Conservation (phyloP, 1,140 invertebrate species). For the Spodoptera litura region DNA sequence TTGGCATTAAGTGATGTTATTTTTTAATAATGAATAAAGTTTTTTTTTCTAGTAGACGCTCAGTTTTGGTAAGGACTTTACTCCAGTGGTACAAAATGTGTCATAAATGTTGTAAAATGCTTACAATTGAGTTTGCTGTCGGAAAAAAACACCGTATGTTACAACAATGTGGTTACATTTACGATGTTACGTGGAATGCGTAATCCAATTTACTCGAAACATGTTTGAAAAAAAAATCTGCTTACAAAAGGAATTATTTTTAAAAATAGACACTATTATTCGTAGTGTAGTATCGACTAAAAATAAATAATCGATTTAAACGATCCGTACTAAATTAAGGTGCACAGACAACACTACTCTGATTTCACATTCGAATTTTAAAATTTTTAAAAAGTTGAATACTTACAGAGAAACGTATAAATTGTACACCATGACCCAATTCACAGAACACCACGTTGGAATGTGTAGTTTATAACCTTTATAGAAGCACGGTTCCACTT, state of each 20-base stretch:
- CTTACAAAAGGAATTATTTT: slow-evolving; percentile 9
- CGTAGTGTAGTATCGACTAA: slow-evolving; percentile 23
- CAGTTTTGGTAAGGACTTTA: not conserved
- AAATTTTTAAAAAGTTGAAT: slow-evolving; percentile 39
- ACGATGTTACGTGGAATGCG: slow-evolving; percentile 29
- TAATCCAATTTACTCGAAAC: slow-evolving; percentile 17
- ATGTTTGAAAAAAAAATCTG: not conserved
- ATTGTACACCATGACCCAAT: slow-evolving; percentile 60
- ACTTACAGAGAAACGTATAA: slow-evolving; percentile 54
- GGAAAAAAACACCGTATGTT: slow-evolving; percentile 18
- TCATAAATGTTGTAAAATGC: not conserved
- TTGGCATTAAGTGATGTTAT: no score
- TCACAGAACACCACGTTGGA: slow-evolving; percentile 52
- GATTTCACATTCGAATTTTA: slow-evolving; percentile 27
- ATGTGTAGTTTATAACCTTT: slow-evolving; percentile 48
- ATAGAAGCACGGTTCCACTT: slow-evolving; percentile 35
- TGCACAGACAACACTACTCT: not conserved
- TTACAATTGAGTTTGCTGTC: not conserved
- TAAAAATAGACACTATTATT: slow-evolving; percentile 26
- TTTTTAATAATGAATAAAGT: no score
- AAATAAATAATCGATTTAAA: slow-evolving; percentile 42
- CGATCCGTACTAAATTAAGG: slow-evolving; percentile 29
- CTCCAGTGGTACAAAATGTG: not conserved
- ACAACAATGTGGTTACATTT: slow-evolving; percentile 17
- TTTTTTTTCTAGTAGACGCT: no score